Base-by-base conservation (phyloP, 1,140 invertebrate genomes). In the Leptonema lineaticorne region DNA sequence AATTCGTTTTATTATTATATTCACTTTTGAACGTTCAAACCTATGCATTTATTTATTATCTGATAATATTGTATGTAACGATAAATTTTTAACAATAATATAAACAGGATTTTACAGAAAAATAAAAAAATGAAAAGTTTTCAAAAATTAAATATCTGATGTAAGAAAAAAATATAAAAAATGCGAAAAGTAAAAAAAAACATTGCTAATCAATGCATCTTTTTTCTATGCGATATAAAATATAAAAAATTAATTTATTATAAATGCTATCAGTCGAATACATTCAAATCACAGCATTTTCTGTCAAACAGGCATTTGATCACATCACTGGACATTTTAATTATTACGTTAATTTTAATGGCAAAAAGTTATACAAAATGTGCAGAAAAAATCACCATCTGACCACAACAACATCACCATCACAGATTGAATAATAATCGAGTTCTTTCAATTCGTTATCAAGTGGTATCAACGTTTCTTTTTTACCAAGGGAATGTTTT, bases 381-480 rank as follows among this genome's bases (percentile, higher is more conserved):
- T 33, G n/a, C n/a, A n/a, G n/a, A n/a, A n/a, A 24, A 50, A 50
- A 85, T 84, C 82, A 89, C 86, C 89, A 91, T 67, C 83, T 83
- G 4, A 91, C 87, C 66, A 87, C 76, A 74, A 96, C 88, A 60
- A 84, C 88, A 81, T 96, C 92, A 63, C 90, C 90, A 74, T 91
- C 87, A 82, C 94, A 90, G 30, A 96, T 82, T 0, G 92, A 94
- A 80, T 91, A 96, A 78, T 89, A 94, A 68, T 86, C 86, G 28
- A 96, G 77, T 73, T 91, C 87, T 78, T 92, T 90, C 63, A 92
- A 86, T 62, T 88, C 86, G 77, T 94, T 94, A 69, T 94, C 90
- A 60, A 95, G 76, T 69, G 82, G 82, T 74, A 94, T 89, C 77
- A 90, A 86, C 30, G 89, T 83, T 29, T 87, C 84, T 53, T 78